Base-by-base conservation (phyloP, 2,797 vertebrate species). In the Chloroceryle amazona region DNA sequence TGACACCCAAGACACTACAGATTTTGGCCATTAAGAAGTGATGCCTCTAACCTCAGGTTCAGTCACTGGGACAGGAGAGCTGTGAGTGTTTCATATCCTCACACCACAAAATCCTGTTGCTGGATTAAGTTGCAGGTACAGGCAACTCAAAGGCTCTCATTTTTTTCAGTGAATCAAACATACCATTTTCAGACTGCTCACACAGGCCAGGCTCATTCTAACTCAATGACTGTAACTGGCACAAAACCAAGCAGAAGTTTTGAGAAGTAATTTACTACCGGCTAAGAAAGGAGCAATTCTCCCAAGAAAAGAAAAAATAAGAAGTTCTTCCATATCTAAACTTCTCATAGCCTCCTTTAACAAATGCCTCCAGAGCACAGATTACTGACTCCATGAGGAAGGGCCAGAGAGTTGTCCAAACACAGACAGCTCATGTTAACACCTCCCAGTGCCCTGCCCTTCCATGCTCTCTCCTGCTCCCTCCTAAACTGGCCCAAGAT, bases 11-110 rank as follows among this genome's bases (percentile, higher is more conserved):
- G 21, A 23, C 20, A 23, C 13, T 41, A 37, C 60, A 66, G 25
- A 44, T 76, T n/a, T 75, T 71, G 20, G 13, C 13, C 54, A 22
- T 29, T 63, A 54, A 57, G 9, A 74, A 14, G 14, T 23, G 14
- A 44, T 0, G 1, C 6, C 25, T 60, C 55, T 81, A 67, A 25
- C 18, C 11, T 81, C 1, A 3, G 6, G 19, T 42, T 41, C n/a
- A 51, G 22, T 51, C 8, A 23, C 39, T 10, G 39, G 21, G 15
- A 52, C 13, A 67, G 18, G 20, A 39, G 28, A 54, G 19, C 12
- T 73, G 41, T 1, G 4, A 52, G n/a, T 8, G 3, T 65, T 58
- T 70, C 46, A 74, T 14, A 67, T 19, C 33, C 11, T 82, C 31
- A 17, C n/a, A 60, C 14, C 12, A 83, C 13, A 60, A 80, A 94